Conservation (phyloP, 2,113 vertebrate genomes). For the Stercorarius parasiticus region DNA sequence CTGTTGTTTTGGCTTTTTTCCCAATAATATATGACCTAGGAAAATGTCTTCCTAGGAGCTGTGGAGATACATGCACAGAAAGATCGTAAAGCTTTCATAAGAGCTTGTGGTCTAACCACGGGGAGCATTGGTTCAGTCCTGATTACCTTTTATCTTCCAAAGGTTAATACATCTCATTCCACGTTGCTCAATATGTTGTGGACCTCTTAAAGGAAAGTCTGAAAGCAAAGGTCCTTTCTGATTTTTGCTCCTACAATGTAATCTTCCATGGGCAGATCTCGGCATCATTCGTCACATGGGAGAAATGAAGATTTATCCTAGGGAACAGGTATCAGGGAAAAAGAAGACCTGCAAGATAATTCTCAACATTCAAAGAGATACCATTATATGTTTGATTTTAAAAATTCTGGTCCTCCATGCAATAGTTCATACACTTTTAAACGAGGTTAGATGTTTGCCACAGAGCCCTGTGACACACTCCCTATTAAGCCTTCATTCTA, state of each 20-base stretch:
- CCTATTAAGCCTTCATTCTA: not conserved
- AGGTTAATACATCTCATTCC: conserved; percentile 26
- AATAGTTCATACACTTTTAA: not conserved
- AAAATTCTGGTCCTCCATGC: not conserved
- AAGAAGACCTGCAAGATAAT: not conserved
- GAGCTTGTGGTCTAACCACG: conserved; percentile 46
- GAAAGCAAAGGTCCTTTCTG: not conserved
- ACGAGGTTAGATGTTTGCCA: not conserved
- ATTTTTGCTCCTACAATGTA: not conserved
- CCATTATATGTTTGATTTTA: not conserved
- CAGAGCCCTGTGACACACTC: not conserved
- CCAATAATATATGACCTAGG: not conserved
- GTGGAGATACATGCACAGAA: not conserved
- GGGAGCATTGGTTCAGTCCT: conserved; percentile 12
- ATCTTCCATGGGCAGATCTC: not conserved
- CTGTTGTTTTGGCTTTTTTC: not conserved
- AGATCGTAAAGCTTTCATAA: not conserved
- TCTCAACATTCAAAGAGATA: not conserved
- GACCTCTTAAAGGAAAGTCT: not conserved
- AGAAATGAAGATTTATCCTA: conserved; percentile 14
- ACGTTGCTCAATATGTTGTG: not conserved
- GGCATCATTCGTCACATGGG: not conserved
- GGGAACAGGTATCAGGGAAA: not conserved
- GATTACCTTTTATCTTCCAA: conserved; percentile 35
- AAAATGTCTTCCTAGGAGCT: not conserved